Evolutionary conservation across 2,113 vertebrate species (phyloP).

Genomic region (Caranx melampygus): DNA sequence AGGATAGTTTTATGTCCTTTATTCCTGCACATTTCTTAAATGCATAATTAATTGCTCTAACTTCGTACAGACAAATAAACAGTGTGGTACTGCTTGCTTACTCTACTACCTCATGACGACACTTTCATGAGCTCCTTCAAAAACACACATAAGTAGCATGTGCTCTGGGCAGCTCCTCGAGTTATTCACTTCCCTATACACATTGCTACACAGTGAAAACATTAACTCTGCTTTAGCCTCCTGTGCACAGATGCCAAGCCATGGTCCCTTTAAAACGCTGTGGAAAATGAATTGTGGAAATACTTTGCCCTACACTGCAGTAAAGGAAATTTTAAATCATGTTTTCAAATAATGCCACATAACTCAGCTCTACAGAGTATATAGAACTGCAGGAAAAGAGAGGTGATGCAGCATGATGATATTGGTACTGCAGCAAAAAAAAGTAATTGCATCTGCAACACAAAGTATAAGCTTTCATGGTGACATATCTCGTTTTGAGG

Average conservation of each 20-base stretch:
- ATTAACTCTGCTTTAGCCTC: slow-evolving; percentile 47
- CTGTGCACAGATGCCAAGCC: slow-evolving; percentile 26
- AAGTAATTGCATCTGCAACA: slow-evolving; percentile 40
- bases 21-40: slow-evolving; percentile 35
- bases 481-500: not conserved
- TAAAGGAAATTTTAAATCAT: slow-evolving; percentile 70
- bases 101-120: not conserved
- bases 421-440: slow-evolving; percentile 20
- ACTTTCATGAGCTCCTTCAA: slow-evolving; percentile 22
- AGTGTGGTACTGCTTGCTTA: slow-evolving; percentile 3
- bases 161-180: slow-evolving; percentile 16
- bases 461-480: not conserved
- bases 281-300: slow-evolving; percentile 67
- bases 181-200: slow-evolving; percentile 46
- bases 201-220: slow-evolving; percentile 44
- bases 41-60: slow-evolving; percentile 55
- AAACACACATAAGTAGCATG: slow-evolving; percentile 24
- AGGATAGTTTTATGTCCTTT: slow-evolving; percentile 31
- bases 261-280: slow-evolving; percentile 30
- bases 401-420: slow-evolving; percentile 42
- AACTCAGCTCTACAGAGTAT: slow-evolving; percentile 58
- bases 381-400: slow-evolving; percentile 47
- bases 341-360: slow-evolving; percentile 77
- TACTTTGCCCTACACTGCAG: slow-evolving; percentile 48
- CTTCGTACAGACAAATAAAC: slow-evolving; percentile 21